phyloP scores from a whole-genome alignment of 2,113 vertebrate genomes.

The Mugil cephalus region DNA sequence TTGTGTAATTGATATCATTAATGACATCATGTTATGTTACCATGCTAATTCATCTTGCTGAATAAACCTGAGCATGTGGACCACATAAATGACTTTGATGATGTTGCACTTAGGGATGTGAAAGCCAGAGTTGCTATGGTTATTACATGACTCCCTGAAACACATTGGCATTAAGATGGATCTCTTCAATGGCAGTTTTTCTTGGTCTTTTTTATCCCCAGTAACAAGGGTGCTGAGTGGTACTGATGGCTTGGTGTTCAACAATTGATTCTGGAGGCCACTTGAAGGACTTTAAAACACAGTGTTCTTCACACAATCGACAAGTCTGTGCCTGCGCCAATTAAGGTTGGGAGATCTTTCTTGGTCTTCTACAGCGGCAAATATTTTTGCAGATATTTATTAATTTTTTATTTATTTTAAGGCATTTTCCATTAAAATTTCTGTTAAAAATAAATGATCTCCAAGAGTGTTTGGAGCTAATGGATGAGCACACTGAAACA shows the following conservation, averaged over 20 bases:
- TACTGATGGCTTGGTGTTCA: neutral
- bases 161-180: neutral
- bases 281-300: neutral
- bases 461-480: slow-evolving; percentile 3
- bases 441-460: neutral
- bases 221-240: neutral
- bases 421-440: no score
- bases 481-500: neutral
- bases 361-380: neutral
- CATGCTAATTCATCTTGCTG: no score
- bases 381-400: no score
- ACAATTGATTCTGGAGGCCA: neutral
- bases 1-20: no score
- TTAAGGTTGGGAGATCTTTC: neutral
- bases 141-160: slow-evolving; percentile 61
- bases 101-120: no score
- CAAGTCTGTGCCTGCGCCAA: neutral
- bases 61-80: neutral
- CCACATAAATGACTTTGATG: no score
- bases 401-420: neutral
- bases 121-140: slow-evolving; percentile 39
- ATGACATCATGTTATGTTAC: no score
- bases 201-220: neutral
- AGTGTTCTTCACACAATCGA: neutral
- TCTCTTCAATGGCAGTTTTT: neutral